These are phyloP conservation scores for Cryptoprocta ferox DNA, from an alignment of 2,797 vertebrate genomes.

Conservation along the genomic window DNA sequence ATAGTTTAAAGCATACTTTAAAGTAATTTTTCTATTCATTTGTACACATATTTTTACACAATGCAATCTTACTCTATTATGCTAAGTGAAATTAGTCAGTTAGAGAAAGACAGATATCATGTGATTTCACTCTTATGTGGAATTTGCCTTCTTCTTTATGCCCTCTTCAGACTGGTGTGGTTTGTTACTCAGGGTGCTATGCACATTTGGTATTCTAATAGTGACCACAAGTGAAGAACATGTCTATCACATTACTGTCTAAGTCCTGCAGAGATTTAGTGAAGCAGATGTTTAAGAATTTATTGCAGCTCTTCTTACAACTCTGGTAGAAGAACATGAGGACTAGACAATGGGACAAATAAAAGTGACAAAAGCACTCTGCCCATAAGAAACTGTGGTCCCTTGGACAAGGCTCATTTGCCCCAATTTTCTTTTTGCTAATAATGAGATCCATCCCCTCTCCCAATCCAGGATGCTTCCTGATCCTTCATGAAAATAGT, in stretches of 20 bases:
- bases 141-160: background rate
- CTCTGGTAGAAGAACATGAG: background rate
- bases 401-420: background rate
- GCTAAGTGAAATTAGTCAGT: too few relatives aligned
- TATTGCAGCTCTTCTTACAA: background rate
- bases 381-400: background rate
- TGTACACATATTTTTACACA: background rate
- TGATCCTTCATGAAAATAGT: background rate
- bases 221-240: background rate
- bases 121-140: too few relatives aligned
- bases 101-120: too few relatives aligned
- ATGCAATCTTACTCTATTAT: background rate
- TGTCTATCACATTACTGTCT: background rate
- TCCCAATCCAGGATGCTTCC: background rate
- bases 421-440: background rate
- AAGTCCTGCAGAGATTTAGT: background rate
- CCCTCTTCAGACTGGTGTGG: background rate
- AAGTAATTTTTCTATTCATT: background rate
- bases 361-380: background rate
- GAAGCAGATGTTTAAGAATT: background rate
- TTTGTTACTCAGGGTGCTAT: background rate
- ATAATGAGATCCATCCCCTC: background rate
- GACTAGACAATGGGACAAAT: background rate
- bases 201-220: background rate
- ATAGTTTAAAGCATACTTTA: background rate